Evolutionary conservation across 30 jellyfish, hydroid and myxozoan genomes (phyloP).

Genomic region (Nemopilema nomurai): DNA sequence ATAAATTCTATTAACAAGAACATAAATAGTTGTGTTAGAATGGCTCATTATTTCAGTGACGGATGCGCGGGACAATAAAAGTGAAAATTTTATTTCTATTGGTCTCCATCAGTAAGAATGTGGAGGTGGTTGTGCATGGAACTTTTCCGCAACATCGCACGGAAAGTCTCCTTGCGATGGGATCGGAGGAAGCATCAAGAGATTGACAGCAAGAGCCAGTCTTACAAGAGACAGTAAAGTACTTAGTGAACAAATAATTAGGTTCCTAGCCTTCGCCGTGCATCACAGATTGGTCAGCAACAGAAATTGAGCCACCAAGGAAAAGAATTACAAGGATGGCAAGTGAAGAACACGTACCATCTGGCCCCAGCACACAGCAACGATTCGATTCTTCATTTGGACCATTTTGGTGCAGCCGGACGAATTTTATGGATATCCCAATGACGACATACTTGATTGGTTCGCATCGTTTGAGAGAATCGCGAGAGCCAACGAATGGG

Average conservation of each 20-base stretch:
- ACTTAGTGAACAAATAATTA: no score
- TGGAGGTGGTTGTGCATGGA: conserved; percentile 59
- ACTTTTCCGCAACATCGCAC: conserved; percentile 66
- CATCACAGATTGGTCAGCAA: no score
- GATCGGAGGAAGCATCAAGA: conserved; percentile 69
- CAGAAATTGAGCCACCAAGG: no score
- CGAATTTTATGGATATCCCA: conserved; percentile 48
- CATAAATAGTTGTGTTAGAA: not conserved
- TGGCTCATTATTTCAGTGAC: conserved; percentile 45
- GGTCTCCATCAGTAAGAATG: conserved; percentile 55
- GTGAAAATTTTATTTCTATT: conserved; percentile 39
- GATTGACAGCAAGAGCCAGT: conserved; percentile 63
- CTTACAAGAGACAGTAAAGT: no score
- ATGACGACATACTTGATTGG: conserved; percentile 56
- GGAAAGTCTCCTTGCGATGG: conserved; percentile 80
- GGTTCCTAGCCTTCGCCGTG: no score
- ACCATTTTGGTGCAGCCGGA: conserved; percentile 58
- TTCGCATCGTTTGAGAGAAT: conserved; percentile 44
- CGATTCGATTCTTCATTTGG: no score
- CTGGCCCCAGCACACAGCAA: no score
- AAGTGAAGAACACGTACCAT: no score
- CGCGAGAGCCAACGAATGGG: no score
- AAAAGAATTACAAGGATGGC: no score
- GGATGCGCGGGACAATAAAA: conserved; percentile 84
- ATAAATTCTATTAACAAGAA: not conserved